Evolutionary conservation across 2,797 vertebrate species (phyloP).

Genomic region (Cheirogaleus major): DNA sequence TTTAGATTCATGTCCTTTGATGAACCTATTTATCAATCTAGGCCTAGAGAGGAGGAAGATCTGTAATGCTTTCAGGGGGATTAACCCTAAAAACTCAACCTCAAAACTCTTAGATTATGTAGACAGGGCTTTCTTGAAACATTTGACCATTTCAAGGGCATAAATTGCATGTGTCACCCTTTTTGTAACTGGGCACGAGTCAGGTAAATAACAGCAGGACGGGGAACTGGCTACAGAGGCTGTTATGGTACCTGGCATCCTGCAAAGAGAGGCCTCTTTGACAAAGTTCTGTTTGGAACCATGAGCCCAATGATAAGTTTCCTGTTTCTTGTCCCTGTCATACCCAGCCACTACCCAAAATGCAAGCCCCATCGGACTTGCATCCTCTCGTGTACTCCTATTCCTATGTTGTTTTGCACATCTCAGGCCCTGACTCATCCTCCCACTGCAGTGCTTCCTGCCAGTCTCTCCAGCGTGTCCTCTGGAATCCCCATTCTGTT

Average conservation of each 20-base stretch:
- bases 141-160: background rate
- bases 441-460: background rate
- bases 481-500: background rate
- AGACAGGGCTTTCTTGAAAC: background rate
- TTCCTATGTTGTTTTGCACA: background rate
- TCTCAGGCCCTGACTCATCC: constrained; percentile 21
- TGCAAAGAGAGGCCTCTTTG: background rate
- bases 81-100: background rate
- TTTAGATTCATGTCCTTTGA: background rate
- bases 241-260: background rate
- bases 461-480: background rate
- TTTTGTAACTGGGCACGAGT: background rate
- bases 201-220: background rate
- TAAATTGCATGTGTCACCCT: background rate
- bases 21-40: background rate
- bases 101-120: background rate
- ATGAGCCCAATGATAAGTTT: background rate
- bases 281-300: background rate
- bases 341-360: background rate
- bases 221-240: background rate
- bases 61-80: background rate
- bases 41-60: background rate
- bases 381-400: background rate
- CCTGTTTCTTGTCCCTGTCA: background rate
- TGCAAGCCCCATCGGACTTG: background rate